Base-by-base conservation (phyloP, 2,113 vertebrate species). In the Calyptomena viridis region DNA sequence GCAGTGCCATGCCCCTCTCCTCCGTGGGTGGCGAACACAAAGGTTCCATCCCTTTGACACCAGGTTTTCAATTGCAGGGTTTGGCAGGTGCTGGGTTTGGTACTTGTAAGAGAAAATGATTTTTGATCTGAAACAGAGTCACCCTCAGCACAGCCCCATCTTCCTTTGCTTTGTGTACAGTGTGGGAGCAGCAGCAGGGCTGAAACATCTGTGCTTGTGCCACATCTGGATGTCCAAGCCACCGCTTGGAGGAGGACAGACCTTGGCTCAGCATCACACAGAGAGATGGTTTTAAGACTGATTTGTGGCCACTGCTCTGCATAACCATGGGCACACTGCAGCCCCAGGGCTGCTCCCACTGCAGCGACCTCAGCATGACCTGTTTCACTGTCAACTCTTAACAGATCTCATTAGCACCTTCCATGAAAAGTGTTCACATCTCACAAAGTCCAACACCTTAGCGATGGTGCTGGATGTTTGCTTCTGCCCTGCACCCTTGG, bases 201-300 rank as follows among this genome's bases (percentile, higher is more conserved):
- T 80, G 76, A 25, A 91, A 40, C 0, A 0, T 2, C 0, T 46
- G 31, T 3, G 8, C 58, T 55, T 0, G 0, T 49, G 81, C 42
- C 68, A 58, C 31, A 6, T 30, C 47, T 46, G 33, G 39, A 31
- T 55, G 68, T 80, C 46, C 59, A 60, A 56, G 50, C n/a, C 49
- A 31, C 11, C 3, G 1, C 35, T 13, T 8, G 9, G 50, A 66
- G 66, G 11, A 87, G 40, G 49, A 77, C 4, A 3, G 12, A 25
- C 5, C 60, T 30, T 5, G 1, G 63, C n/a, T 80, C 66, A 71
- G 64, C 12, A 0, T 59, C 60, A 39, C n/a, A 12, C 3, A 3
- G n/a, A 30, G 35, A 5, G 40, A 24, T 44, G 60, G 21, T 24
- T 89, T 20, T 39, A 76, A 62, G 82, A 49, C 9, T 33, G 76